A percentile compares a stretch with the other conserved stretches of the same genome.
These are phyloP conservation scores for Diplazon laetatorius DNA, from an alignment of 2,888 invertebrate genomes.

Conservation along the genomic window DNA sequence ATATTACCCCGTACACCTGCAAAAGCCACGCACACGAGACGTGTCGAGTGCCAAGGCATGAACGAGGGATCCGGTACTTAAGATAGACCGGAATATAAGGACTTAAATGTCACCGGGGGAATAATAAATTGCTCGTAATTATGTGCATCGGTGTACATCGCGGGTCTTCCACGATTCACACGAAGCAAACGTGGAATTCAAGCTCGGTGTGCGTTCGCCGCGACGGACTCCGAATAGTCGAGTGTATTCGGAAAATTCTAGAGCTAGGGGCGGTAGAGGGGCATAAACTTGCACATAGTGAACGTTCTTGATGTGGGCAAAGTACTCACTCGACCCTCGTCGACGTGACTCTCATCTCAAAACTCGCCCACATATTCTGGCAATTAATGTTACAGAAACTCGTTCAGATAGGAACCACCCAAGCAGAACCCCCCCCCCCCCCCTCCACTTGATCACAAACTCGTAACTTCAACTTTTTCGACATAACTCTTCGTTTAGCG, in stretches of 20 bases:
- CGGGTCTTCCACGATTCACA: slow-evolving; percentile 20
- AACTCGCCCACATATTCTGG: not conserved
- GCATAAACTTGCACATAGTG: slow-evolving; percentile 47
- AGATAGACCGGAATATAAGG: slow-evolving; percentile 52
- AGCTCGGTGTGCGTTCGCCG: slow-evolving; percentile 18
- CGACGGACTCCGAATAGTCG: slow-evolving; percentile 25
- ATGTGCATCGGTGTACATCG: slow-evolving; percentile 17
- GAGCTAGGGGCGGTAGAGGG: slow-evolving; percentile 10
- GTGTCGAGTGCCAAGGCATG: slow-evolving; percentile 17
- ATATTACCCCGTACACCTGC: slow-evolving; percentile 55
- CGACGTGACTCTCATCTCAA: slow-evolving; percentile 16
- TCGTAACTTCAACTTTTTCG: not conserved
- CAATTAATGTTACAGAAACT: slow-evolving; percentile 40
- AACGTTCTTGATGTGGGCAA: slow-evolving; percentile 1
- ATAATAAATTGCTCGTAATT: slow-evolving; percentile 65
- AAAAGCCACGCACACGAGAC: slow-evolving; percentile 36
- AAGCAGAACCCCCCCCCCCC: not conserved
- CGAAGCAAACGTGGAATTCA: slow-evolving; percentile 31
- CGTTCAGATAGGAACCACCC: slow-evolving; percentile 34
- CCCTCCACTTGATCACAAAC: not conserved
- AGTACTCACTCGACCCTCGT: slow-evolving; percentile 24
- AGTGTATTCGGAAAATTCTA: slow-evolving; percentile 34
- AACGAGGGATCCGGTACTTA: slow-evolving; percentile 25
- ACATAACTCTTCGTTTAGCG: not conserved
- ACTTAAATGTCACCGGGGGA: slow-evolving; percentile 60